These are phyloP conservation scores for Bubo scandiacus DNA, from an alignment of 2,113 vertebrate genomes.

Conservation along the genomic window DNA sequence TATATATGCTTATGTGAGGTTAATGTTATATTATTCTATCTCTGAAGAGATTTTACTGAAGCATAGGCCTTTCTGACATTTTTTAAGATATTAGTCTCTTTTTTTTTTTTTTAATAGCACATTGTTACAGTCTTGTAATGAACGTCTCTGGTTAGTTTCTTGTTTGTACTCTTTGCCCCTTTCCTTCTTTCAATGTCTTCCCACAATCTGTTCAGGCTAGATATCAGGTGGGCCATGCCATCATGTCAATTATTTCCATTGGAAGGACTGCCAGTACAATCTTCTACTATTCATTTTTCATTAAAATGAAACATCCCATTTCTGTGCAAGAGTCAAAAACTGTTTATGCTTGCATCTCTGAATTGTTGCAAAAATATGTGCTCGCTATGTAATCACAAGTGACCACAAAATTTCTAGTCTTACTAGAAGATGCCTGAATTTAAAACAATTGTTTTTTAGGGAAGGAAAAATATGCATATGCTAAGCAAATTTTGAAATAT, in stretches of 20 bases:
- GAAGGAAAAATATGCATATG: neutral
- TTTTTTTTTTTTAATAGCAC: neutral
- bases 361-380: neutral
- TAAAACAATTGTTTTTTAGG: neutral
- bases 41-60: neutral
- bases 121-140: neutral
- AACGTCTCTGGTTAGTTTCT: neutral
- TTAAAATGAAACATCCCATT: neutral
- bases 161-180: neutral
- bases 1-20: neutral
- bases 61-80: neutral
- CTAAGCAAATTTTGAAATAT: neutral
- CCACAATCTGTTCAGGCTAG: conserved; percentile 36
- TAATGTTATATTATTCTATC: neutral
- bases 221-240: conserved; percentile 7
- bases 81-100: neutral
- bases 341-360: neutral
- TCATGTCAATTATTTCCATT: conserved; percentile 13
- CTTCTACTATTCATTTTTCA: conserved; percentile 19
- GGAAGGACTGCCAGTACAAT: conserved; percentile 6
- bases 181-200: neutral
- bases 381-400: neutral
- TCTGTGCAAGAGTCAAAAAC: neutral
- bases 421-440: neutral
- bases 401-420: neutral